These are phyloP conservation scores for Tyria jacobaeae DNA, from an alignment of 2,888 invertebrate genomes.

Conservation along the genomic window DNA sequence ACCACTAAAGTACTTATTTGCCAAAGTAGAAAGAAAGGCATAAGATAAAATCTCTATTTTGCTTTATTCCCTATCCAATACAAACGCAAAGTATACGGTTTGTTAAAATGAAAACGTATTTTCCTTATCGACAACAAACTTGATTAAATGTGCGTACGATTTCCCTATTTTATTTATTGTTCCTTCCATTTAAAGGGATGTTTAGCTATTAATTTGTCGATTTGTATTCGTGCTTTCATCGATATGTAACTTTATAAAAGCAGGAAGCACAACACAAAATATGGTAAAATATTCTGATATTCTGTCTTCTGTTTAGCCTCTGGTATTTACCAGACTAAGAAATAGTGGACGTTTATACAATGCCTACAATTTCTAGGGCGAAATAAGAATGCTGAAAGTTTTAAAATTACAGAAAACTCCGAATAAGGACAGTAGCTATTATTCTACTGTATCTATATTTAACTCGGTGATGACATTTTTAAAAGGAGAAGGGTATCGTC, in stretches of 20 bases:
- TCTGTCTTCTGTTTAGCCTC: background rate
- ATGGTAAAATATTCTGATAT: too few species aligned
- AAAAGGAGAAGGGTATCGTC: too few species aligned
- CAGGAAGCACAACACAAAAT: background rate
- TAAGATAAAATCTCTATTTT: constrained; percentile 26
- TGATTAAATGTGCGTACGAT: constrained; percentile 21
- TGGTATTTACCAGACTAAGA: too few species aligned
- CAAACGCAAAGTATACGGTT: constrained; percentile 13
- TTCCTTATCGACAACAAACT: constrained; percentile 23
- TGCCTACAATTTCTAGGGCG: too few species aligned
- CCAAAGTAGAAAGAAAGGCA: constrained; percentile 13
- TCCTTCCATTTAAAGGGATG: constrained; percentile 12
- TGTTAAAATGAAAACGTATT: constrained; percentile 20
- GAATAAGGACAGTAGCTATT: too few species aligned
- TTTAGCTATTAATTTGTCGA: constrained; percentile 9
- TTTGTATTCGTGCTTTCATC: constrained; percentile 8
- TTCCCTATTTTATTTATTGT: constrained; percentile 18
- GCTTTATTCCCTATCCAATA: constrained; percentile 21
- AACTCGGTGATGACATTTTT: too few species aligned
- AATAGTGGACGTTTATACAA: too few species aligned
- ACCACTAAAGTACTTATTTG: constrained; percentile 1
- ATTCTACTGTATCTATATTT: too few species aligned
- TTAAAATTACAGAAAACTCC: too few species aligned
- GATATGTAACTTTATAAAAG: constrained; percentile 1
- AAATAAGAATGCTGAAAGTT: too few species aligned